Base-by-base conservation (phyloP, 1,140 invertebrate genomes). In the Hermetia illucens region DNA sequence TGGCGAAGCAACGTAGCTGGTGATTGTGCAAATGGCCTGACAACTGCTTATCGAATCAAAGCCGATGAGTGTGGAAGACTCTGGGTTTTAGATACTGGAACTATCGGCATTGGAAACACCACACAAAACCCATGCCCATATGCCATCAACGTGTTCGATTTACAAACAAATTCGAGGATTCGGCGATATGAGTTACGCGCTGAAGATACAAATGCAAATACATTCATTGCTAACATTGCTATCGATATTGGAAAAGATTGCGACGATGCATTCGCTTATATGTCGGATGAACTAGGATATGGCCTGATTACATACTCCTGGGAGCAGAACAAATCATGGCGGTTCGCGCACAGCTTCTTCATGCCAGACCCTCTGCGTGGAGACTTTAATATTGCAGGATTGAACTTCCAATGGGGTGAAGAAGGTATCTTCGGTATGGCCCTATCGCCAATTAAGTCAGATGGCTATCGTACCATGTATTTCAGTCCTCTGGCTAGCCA, bases 401-500 rank as follows among this genome's bases (percentile, higher is more conserved):
- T 85, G 2, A 84, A 84, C 51, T 87, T 84, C 65, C 80, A 85
- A 57, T 86, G 82, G 82, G 70, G 68, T 5, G 71, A 75, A 32
- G 82, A 87, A 58, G 82, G 82, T 5, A 79, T 87, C 31, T 86
- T 86, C 43, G 82, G 82, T 1, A 77, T 86, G 58, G 71, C 75
- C 1, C 50, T 84, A 3, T 75, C 80, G 0, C 73, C 79, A 1
- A 54, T 71, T 8, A 64, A 71, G 2, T 41, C 57, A 13, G 74
- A 79, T 45, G 79, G 79, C 22, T 79, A 64, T 45, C 70, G 77
- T 40, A 75, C 72, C 0, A 54, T 85, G 6, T 82, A 77, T 52
- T 85, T 87, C 61, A 79, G 77, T 50, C 80, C 82, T 2, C 51
- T 87, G 21, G 75, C 80, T 24, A 83, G 79, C 47, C 62, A 77